These are phyloP conservation scores for Cistogaster globosa DNA, from an alignment of 2,888 invertebrate genomes.

Conservation along the genomic window DNA sequence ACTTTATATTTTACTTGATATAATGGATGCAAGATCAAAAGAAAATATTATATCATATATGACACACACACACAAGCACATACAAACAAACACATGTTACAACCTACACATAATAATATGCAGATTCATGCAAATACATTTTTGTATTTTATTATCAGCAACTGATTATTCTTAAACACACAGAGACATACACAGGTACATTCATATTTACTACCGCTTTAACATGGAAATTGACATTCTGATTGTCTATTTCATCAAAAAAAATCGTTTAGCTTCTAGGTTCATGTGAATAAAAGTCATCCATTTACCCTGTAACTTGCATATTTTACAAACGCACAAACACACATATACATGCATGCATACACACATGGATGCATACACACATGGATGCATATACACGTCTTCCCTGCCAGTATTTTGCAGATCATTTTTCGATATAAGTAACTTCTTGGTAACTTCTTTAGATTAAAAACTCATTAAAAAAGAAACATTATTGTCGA, in stretches of 20 bases:
- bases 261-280: conserved; percentile 6
- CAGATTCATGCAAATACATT: background rate
- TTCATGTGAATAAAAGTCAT: conserved; percentile 26
- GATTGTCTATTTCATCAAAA: conserved; percentile 22
- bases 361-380: no score
- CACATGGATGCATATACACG: no score
- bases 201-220: background rate
- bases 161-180: conserved; percentile 19
- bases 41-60: conserved; percentile 3
- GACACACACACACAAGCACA: background rate
- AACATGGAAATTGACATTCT: background rate
- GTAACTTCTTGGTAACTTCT: no score
- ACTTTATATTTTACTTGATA: conserved; percentile 28
- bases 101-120: background rate
- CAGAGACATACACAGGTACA: background rate
- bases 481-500: no score
- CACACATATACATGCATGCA: background rate
- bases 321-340: no score
- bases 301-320: background rate
- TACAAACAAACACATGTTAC: background rate
- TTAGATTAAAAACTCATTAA: no score
- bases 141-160: conserved; percentile 11
- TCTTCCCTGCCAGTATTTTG: no score
- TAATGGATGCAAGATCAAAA: conserved; percentile 1
- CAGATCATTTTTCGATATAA: no score